A percentile compares a stretch with the other conserved stretches of the same genome.
These are phyloP conservation scores for Lampris incognitus DNA, from an alignment of 2,113 vertebrate genomes.

Conservation along the genomic window DNA sequence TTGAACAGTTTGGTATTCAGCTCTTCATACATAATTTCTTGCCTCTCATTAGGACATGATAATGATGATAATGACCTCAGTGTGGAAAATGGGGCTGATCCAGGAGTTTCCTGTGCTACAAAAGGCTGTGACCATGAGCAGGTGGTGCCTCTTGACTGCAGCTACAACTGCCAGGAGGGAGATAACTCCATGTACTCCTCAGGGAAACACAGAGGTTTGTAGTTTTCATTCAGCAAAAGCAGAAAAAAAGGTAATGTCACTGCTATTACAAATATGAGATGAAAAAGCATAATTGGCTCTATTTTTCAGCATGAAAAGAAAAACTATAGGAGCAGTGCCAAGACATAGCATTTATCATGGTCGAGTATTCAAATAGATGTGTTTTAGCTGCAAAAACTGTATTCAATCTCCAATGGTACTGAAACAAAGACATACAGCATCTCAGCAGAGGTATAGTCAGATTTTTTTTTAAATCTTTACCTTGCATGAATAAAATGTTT, in stretches of 20 bases:
- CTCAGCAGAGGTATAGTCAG: too few species aligned
- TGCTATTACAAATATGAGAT: not conserved
- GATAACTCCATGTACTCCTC: conserved; percentile 39
- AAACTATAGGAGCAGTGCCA: not conserved
- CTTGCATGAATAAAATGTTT: not conserved
- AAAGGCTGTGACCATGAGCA: conserved; percentile 62
- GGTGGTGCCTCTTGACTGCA: conserved; percentile 66
- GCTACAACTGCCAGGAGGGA: conserved; percentile 38
- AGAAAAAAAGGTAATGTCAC: not conserved
- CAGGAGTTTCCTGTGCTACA: conserved; percentile 30
- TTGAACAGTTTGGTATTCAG: not conserved
- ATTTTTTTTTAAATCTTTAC: conserved; percentile 2
- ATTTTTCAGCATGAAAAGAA: not conserved
- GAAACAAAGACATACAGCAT: not conserved
- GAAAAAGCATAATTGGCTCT: not conserved
- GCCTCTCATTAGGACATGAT: conserved; percentile 14
- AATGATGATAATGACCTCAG: conserved; percentile 26
- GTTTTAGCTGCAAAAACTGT: not conserved
- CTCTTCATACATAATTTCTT: not conserved
- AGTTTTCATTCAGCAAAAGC: not conserved
- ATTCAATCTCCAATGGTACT: not conserved
- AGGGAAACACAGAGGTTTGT: conserved; percentile 62
- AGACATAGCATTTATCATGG: not conserved
- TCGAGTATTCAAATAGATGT: not conserved
- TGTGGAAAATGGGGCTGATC: conserved; percentile 40